Evolutionary conservation across 2,797 vertebrate species (phyloP).

Genomic region (Lepidocolaptes lacrymiger): DNA sequence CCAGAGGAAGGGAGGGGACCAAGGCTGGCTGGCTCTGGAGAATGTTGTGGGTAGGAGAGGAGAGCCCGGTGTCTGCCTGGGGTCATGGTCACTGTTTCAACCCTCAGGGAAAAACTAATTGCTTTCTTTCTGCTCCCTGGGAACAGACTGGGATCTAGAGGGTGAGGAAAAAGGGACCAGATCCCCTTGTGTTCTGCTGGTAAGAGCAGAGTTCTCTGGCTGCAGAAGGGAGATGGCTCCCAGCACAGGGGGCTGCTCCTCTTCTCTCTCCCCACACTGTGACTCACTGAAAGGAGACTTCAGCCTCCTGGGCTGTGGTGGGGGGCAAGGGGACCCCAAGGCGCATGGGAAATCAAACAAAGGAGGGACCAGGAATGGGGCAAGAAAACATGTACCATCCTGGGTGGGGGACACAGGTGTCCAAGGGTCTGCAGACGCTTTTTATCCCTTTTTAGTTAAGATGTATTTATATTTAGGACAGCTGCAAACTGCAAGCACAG

Average conservation of each 20-base stretch:
- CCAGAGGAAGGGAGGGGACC: background rate
- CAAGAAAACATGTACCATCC: rapidly evolving
- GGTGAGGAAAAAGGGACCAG: background rate
- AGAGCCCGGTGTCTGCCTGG: background rate
- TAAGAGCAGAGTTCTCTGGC: background rate
- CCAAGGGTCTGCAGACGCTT: background rate
- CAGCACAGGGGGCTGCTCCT: background rate
- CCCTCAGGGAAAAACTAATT: background rate
- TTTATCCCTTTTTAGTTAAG: background rate
- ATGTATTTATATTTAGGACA: background rate
- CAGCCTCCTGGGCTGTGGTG: rapidly evolving
- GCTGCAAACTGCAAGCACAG: background rate
- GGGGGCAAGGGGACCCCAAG: background rate
- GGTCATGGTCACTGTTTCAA: background rate
- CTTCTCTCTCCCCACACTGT: rapidly evolving
- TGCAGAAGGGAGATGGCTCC: background rate
- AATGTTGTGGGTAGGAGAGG: background rate
- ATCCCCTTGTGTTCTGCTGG: background rate
- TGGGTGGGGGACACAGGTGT: too few relatives aligned
- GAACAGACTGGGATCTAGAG: background rate
- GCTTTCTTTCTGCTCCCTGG: background rate
- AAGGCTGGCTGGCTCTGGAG: background rate
- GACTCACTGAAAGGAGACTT: background rate
- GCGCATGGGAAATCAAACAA: background rate
- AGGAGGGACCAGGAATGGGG: background rate